Evolutionary conservation across 2,888 invertebrate species (phyloP).

Genomic region (Rutpela maculata): DNA sequence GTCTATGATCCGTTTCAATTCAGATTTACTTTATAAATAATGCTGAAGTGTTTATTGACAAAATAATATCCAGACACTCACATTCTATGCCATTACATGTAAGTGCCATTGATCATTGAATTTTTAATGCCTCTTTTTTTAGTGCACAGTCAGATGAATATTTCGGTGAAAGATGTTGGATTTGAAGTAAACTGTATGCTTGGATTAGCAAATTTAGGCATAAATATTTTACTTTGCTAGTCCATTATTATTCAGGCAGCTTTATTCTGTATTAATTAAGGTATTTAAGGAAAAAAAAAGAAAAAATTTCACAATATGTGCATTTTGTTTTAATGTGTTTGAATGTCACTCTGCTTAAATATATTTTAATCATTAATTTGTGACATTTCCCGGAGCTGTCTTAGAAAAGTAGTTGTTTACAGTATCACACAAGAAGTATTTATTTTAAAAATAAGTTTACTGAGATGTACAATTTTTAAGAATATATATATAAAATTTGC

Average conservation of each 20-base stretch:
- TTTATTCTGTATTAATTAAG: background rate
- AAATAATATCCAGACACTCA: background rate
- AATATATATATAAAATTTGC: background rate
- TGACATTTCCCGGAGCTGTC: background rate
- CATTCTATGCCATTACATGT: background rate
- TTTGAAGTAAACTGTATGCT: too few species aligned
- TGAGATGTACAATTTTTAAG: slow-evolving; percentile 18
- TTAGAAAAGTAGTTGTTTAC: slow-evolving; percentile 22
- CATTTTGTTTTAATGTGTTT: background rate
- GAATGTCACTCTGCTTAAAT: background rate
- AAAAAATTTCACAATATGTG: background rate
- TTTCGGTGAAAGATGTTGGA: too few species aligned
- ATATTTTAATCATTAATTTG: slow-evolving; percentile 13
- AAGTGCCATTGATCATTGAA: too few species aligned
- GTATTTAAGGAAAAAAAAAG: background rate
- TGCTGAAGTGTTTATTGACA: background rate
- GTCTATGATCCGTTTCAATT: too few species aligned
- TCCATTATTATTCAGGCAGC: background rate
- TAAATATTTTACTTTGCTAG: background rate
- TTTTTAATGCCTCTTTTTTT: too few species aligned
- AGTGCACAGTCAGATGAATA: too few species aligned
- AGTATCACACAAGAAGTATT: slow-evolving; percentile 31
- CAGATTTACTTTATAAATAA: background rate
- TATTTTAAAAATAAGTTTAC: slow-evolving; percentile 36
- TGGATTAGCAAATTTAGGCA: background rate